Percentiles rank a stretch among this genome's conserved stretches.
These are phyloP conservation scores for Ptiloglossa arizonensis DNA, from an alignment of 1,140 invertebrate species.

Conservation along the genomic window DNA sequence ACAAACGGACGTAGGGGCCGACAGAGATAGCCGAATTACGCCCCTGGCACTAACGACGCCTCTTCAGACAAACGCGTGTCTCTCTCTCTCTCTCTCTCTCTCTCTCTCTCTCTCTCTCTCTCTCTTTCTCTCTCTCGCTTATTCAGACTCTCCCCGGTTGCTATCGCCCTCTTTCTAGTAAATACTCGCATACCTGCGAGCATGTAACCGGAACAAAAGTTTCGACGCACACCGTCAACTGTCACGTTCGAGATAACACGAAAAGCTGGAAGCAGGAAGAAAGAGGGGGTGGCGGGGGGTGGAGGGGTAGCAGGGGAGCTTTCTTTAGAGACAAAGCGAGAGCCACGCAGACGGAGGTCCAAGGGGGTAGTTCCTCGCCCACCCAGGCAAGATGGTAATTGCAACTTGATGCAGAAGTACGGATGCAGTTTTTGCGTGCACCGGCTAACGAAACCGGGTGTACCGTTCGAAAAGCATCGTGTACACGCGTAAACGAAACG, in stretches of 20 bases:
- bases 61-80: conserved; percentile 49
- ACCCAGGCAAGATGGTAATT: conserved; percentile 34
- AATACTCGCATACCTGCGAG: conserved; percentile 19
- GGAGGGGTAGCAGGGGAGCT: conserved; percentile 2
- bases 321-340: conserved; percentile 43
- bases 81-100: not conserved
- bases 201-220: conserved; percentile 62
- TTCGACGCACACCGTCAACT: conserved; percentile 49
- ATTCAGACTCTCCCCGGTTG: conserved; percentile 4
- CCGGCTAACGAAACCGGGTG: not conserved
- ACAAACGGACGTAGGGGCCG: conserved; percentile 34
- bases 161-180: conserved; percentile 35
- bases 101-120: conserved; percentile 16
- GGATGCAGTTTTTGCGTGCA: not conserved
- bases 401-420: conserved; percentile 30
- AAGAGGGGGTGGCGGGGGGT: not conserved
- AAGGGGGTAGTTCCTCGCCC: not conserved
- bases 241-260: conserved; percentile 48
- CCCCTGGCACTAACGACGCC: conserved; percentile 48
- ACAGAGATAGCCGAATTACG: conserved; percentile 59
- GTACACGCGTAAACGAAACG: too few relatives aligned
- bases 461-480: too few relatives aligned
- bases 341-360: not conserved
- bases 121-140: conserved; percentile 2
- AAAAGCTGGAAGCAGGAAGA: conserved; percentile 3